Base-by-base conservation (phyloP, 2,113 vertebrate species). In the Opisthocomus hoazin region DNA sequence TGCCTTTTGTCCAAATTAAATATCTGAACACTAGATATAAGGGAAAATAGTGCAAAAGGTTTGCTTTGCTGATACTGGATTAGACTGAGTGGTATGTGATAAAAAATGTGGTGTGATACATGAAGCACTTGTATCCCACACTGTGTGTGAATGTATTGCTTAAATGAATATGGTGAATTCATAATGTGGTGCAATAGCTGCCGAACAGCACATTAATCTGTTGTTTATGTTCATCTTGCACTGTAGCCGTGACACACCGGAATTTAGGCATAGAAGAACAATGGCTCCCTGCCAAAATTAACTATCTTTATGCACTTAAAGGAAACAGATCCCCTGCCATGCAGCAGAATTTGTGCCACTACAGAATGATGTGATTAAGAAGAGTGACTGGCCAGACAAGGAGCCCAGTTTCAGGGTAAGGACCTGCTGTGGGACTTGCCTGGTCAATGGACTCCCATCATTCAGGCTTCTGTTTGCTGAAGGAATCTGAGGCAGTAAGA, bases 271-370 rank as follows among this genome's bases (percentile, higher is more conserved):
- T 46, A 69, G 68, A 95, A 75, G 76, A 93, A 79, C 24, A 56
- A 77, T 60, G 60, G 58, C 78, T 92, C 36, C 54, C 30, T 96
- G 88, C 88, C 81, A 94, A 90, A 89, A 95, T 96, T 87, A 96
- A 78, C 92, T 84, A 2, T 26, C 58, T 58, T 51, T 21, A 9
- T 57, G 50, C n/a, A 27, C 43, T 64, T 46, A 63, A 70, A 92
- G 32, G 41, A 69, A 76, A 60, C 36, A 26, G 22, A 15, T 36
- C 10, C 37, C 26, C 15, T 58, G 20, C 10, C 9, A 10, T 9
- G n/a, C 16, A 77, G 51, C 21, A 29, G 11, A 46, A 80, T 20
- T 14, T 71, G 13, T 13, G 45, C 64, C 30, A 12, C 27, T 84
- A 7, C 15, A 69, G 22, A 77, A 60, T 24, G 34, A 36, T 51